Evolutionary conservation across 2,113 vertebrate genomes (phyloP), one percentile per base, ranked within the genome.

Genomic region (Seriola aureovittata): DNA sequence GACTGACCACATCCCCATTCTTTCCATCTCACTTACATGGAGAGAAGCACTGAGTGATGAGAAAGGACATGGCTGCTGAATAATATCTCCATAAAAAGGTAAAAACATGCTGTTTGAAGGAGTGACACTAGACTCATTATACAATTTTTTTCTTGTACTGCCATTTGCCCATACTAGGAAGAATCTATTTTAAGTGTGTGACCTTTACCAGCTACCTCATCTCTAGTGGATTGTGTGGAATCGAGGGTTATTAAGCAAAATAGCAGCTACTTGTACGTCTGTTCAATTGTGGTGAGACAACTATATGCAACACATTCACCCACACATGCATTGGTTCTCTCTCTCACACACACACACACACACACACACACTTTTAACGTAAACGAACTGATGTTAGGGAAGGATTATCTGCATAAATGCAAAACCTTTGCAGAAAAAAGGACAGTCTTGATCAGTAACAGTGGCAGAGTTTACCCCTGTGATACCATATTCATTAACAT

Each of bases 41-140:
- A 81, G 58, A 85, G 88, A 72, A 81, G 82, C 82, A 76, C 73
- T 62, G 87, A 91, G 84, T 85, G 81, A 89, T 89, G 87, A 87
- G 78, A 89, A 80, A 82, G 85, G 75, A 88, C 75, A 57, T 64
- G 77, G 69, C 55, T 75, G 81, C 80, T 71, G 86, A 87, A 89
- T 79, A 90, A 87, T 87, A 93, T 90, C 85, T 87, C 89, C 87
- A 93, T 92, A 89, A 85, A 93, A 93, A 89, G 91, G 89, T 67
- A 91, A 72, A 92, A 91, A 89, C 75, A 68, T 16, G 63, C 75
- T 29, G 66, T 70, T 80, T 46, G 48, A 80, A 73, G 80, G 59
- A 66, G 73, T n/a, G 76, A 85, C 71, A 75, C 65, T 10, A 29
- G 78, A 75, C 67, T 85, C 19, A 6, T 81, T 86, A 80, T 21